Evolutionary conservation across 2,113 vertebrate genomes (phyloP), one percentile per base, ranked within the genome.

Genomic region (Bombycilla garrulus): DNA sequence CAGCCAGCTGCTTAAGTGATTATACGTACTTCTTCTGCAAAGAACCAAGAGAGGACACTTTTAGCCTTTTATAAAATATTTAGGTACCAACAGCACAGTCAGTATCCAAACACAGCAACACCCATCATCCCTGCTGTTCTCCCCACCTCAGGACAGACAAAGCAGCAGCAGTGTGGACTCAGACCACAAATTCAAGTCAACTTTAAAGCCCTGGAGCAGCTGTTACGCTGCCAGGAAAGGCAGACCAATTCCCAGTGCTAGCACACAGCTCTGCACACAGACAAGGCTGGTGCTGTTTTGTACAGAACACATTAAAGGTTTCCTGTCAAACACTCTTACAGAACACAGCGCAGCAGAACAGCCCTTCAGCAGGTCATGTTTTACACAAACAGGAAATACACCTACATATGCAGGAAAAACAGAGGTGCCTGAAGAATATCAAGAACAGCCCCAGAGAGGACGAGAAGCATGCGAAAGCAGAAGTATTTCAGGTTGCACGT

Each of bases 1-100:
- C 98, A 99, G 96, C 99, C 99, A 99, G 98, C 99, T 99, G 98
- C 99, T 99, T 96, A 99, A 98, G 94, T 99, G 99, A 94, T 99
- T 99, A 94, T 99, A 99, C 1, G 99, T 99, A 97, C 99, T 99
- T 97, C 99, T 99, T 98, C 99, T 99, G 96, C 74, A 97, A 95
- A 97, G 96, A 95, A 96, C 22, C 94, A 88, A 96, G 86, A 7
- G 31, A 85, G 91, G 10, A 96, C 74, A 87, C 53, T 94, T 92
- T 94, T 69, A 95, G 92, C 62, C 86, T 45, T 88, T 40, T 44
- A 57, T 51, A 8, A 48, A 86, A 67, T 21, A 79, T 12, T 1
- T 1, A 33, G 42, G 33, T 58, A 57, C 81, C 74, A 88, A 57
- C 24, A 83, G 71, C 47, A 50, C 0, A 70, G 86, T 50, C 72